phyloP scores from a whole-genome alignment of 2,888 invertebrate species.

The Pandemis cinnamomeana region DNA sequence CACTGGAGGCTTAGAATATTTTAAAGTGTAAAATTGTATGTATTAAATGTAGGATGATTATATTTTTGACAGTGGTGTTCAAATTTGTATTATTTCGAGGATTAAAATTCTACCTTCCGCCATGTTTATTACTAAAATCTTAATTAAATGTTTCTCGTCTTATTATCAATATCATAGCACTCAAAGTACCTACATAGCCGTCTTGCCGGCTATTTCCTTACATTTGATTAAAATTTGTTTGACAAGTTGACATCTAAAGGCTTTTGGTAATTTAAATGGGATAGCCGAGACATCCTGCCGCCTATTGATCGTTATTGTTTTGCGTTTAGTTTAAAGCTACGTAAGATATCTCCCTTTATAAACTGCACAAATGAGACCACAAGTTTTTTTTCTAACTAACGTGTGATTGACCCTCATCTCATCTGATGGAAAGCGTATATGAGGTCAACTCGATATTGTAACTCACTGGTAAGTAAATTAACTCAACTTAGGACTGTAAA shows the following conservation, averaged over 20 bases:
- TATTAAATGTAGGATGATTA: too few relatives aligned
- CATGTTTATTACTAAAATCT: constrained; percentile 42
- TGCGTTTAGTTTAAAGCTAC: constrained; percentile 9
- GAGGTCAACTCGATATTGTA: too few relatives aligned
- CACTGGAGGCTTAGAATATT: too few relatives aligned
- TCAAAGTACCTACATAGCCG: constrained; percentile 32
- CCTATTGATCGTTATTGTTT: constrained; percentile 31
- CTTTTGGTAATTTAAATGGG: constrained; percentile 39
- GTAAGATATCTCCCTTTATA: background rate
- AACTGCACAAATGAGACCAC: background rate
- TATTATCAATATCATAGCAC: constrained; percentile 34
- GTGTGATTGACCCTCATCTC: too few relatives aligned
- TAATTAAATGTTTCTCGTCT: constrained; percentile 39
- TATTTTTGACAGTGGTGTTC: background rate
- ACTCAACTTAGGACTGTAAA: too few relatives aligned
- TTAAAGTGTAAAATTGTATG: too few relatives aligned
- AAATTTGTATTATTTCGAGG: constrained; percentile 16
- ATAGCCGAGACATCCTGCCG: constrained; percentile 20
- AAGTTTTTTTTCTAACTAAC: too few relatives aligned
- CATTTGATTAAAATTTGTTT: constrained; percentile 41
- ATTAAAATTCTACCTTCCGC: constrained; percentile 23
- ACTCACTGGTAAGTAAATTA: too few relatives aligned
- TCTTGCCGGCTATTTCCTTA: constrained; percentile 35
- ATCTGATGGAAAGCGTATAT: too few relatives aligned
- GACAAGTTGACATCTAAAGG: constrained; percentile 42